Evolutionary conservation across 2,888 invertebrate species (phyloP), one percentile per base, ranked within the genome.

Genomic region (Physocephala rufipes): DNA sequence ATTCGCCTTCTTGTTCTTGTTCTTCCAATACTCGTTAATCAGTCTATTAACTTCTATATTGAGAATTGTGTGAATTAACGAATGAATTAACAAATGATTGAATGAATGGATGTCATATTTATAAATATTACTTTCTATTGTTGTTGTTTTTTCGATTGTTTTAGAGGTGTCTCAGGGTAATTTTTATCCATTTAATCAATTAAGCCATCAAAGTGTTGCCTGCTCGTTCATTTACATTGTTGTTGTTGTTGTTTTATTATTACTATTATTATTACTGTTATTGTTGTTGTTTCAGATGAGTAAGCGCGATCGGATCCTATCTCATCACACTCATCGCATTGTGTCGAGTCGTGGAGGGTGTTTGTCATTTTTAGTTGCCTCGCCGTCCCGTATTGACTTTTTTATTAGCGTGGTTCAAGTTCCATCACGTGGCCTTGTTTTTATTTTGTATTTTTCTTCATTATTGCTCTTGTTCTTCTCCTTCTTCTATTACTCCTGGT

Each of bases 121-220:
- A 28, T 64, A 21, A 64, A 24, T 47, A n/a, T n/a, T n/a, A 12
- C 49, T 26, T 67, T 45, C 26, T 36, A 9, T 36, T 36, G 36
- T 36, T 36, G 51, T 61, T 64, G 61, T 26, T 71, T 19, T 62
- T 62, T 26, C 45, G 47, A 69, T 62, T 49, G 67, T 59, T 67
- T 24, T 36, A 36, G 36, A 36, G 36, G 30, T 15, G 72, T 77
- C 76, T 77, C 73, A 75, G 75, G 74, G 74, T 61, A 75, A 75
- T 83, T 82, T 83, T 83, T 82, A 82, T 79, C 73, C 80, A 80
- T 78, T 82, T 78, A 82, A 84, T 80, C 83, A 83, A 82, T 82
- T 82, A 82, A 84, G 82, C 80, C 79, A 78, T 83, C 78, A 68
- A 69, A 71, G 68, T 24, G 19, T 1, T 28, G 24, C 15, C 15